Evolutionary conservation across 2,888 invertebrate species (phyloP).

Genomic region (Zaprionus obscuricornis): DNA sequence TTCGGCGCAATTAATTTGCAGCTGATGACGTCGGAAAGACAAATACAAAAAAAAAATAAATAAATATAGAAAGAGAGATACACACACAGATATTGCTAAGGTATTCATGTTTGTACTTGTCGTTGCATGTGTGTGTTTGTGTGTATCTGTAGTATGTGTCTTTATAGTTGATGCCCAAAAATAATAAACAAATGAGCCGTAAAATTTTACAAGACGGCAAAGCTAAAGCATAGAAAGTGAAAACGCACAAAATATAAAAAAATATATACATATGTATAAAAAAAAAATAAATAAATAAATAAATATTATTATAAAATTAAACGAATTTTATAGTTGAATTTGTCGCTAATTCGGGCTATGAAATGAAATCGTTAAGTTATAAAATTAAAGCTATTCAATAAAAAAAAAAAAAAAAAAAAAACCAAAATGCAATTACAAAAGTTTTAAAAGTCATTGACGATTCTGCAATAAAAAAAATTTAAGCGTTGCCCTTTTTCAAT

Average conservation of each 20-base stretch:
- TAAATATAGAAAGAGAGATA: constrained; percentile 17
- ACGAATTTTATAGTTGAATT: constrained; percentile 16
- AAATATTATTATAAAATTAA: too few species aligned
- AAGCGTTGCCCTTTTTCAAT: too few species aligned
- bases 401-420: too few species aligned
- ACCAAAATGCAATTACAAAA: constrained; percentile 26
- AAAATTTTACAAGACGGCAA: constrained; percentile 25
- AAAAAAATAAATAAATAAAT: constrained; percentile 18
- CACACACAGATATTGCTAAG: constrained; percentile 4
- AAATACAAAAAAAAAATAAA: constrained; percentile 28
- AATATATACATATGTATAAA: too few species aligned
- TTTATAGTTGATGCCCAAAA: constrained; percentile 22
- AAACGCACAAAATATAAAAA: constrained; percentile 9
- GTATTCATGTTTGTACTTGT: too few species aligned
- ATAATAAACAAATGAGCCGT: constrained; percentile 39
- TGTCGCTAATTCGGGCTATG: constrained; percentile 14
- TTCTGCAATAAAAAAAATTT: constrained; percentile 27
- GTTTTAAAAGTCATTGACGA: constrained; percentile 12
- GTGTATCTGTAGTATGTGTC: too few species aligned
- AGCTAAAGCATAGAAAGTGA: constrained; percentile 31
- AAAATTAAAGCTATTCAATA: constrained; percentile 16
- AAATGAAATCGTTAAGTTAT: constrained; percentile 8
- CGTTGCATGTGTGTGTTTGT: too few species aligned
- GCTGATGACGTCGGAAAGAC: constrained; percentile 63
- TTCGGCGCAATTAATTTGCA: constrained; percentile 61